phyloP scores from a whole-genome alignment of 2,888 invertebrate species.

The Nomada ruficornis region DNA sequence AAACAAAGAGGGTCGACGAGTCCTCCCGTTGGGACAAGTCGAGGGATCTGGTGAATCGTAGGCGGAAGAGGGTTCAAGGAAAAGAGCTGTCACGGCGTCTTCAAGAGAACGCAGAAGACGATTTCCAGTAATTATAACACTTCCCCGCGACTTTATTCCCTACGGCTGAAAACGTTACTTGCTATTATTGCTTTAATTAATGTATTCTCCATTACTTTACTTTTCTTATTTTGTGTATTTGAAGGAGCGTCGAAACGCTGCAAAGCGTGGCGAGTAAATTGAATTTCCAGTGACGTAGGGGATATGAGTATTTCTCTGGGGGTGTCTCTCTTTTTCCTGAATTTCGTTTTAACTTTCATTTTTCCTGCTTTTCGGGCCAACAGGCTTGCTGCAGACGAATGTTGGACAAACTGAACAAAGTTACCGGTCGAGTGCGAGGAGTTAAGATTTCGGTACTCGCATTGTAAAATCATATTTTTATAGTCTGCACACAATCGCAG shows the following conservation, averaged over 20 bases:
- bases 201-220: not conserved
- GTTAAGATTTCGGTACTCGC: constrained; percentile 12
- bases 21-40: constrained; percentile 16
- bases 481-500: too few relatives aligned
- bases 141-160: constrained; percentile 58
- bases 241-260: constrained; percentile 32
- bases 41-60: constrained; percentile 14
- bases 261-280: constrained; percentile 72
- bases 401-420: too few relatives aligned
- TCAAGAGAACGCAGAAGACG: constrained; percentile 59
- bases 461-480: constrained; percentile 14
- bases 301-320: constrained; percentile 46
- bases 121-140: constrained; percentile 75
- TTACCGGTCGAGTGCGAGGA: constrained; percentile 37
- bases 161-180: too few relatives aligned
- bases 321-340: constrained; percentile 17
- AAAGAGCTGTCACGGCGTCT: constrained; percentile 67
- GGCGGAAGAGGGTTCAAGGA: constrained; percentile 29
- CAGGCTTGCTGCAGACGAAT: not conserved
- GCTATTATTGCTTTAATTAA: constrained; percentile 22
- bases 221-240: constrained; percentile 33
- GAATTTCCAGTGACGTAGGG: constrained; percentile 68
- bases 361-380: constrained; percentile 8
- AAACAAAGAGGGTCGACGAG: constrained; percentile 30
- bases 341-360: constrained; percentile 7